phyloP scores from a whole-genome alignment of 2,797 vertebrate species.

The Botia kubotai region DNA sequence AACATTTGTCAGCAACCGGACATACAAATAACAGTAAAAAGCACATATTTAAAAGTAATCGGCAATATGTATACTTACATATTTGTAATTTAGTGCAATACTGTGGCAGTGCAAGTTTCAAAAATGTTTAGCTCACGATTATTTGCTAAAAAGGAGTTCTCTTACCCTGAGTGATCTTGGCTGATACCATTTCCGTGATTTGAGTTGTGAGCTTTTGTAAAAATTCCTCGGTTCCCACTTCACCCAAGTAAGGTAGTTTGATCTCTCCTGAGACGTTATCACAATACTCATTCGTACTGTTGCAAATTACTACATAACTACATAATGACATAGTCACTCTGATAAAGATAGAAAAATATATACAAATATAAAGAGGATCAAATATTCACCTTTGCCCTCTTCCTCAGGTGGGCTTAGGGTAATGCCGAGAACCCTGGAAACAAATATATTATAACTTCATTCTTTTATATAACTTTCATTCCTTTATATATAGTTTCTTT shows the following conservation, averaged over 20 bases:
- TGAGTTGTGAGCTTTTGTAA: conserved; percentile 94
- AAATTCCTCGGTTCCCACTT: conserved; percentile 93
- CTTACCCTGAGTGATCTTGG: conserved; percentile 94
- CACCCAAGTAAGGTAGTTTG: conserved; percentile 79
- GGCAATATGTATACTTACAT: neutral
- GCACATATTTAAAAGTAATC: neutral
- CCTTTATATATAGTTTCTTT: too few relatives aligned
- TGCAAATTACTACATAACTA: conserved; percentile 1
- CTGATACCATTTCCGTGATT: conserved; percentile 98
- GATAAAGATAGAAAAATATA: neutral
- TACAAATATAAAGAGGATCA: neutral
- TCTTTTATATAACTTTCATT: neutral
- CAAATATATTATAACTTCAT: neutral
- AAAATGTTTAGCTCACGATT: neutral
- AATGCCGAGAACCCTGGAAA: conserved; percentile 80
- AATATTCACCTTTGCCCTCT: conserved; percentile 75
- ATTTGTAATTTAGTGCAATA: neutral
- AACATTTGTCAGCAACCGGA: conserved; percentile 36
- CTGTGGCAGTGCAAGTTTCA: neutral
- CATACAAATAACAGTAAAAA: conserved; percentile 6
- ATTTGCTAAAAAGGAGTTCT: neutral
- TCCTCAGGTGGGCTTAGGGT: conserved; percentile 80
- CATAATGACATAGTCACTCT: neutral
- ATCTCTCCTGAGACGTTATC: conserved; percentile 69
- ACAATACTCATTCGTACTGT: conserved; percentile 6